Evolutionary conservation across 2,113 vertebrate genomes (phyloP).

Genomic region (Corydoras maculifer): DNA sequence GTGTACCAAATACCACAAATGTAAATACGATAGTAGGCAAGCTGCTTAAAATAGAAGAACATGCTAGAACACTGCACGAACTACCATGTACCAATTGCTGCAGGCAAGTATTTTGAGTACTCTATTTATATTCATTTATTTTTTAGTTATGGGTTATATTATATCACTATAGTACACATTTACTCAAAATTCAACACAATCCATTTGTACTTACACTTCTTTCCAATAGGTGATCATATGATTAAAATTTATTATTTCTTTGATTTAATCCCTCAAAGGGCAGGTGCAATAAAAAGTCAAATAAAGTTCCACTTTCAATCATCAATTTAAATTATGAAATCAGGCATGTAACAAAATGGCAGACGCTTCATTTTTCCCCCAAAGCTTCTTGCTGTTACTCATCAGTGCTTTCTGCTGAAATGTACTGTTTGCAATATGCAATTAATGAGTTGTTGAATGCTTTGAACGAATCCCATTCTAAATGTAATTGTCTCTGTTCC

Average conservation of each 20-base stretch:
- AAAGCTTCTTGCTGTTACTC: constrained; percentile 58
- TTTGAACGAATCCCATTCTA: constrained; percentile 70
- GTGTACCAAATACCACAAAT: no score
- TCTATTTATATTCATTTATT: no score
- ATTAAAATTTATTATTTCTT: neutral
- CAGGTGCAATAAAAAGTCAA: constrained; percentile 4
- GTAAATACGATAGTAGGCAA: no score
- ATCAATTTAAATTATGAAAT: constrained; percentile 53
- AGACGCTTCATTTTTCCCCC: constrained; percentile 36
- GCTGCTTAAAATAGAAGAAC: no score
- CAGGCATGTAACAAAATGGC: constrained; percentile 51
- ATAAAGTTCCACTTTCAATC: constrained; percentile 24
- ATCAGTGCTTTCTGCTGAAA: constrained; percentile 71
- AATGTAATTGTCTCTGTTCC: constrained; percentile 66
- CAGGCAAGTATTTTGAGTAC: no score
- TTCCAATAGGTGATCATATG: no score
- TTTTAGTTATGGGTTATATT: no score
- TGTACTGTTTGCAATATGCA: constrained; percentile 67
- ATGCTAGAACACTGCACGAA: no score
- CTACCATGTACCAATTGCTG: no score
- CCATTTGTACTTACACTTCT: no score
- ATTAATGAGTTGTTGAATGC: constrained; percentile 73
- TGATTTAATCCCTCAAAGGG: constrained; percentile 1
- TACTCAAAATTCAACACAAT: no score
- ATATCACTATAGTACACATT: no score